phyloP scores from a whole-genome alignment of 1,140 invertebrate species.

The Temnothorax curvispinosus region DNA sequence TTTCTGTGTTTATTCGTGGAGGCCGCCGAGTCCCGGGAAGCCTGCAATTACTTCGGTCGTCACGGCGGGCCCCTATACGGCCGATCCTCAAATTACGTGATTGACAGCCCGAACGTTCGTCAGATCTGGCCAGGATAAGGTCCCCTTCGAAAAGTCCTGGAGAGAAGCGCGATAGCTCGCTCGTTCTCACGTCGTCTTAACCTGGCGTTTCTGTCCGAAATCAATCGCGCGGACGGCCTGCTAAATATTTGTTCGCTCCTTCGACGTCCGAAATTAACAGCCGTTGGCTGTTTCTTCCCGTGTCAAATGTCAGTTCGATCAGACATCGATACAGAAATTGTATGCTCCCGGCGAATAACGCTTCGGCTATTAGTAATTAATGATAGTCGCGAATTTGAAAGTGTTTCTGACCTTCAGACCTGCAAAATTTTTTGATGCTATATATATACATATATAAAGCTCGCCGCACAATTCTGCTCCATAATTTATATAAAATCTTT shows the following conservation, averaged over 20 bases:
- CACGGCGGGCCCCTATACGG: slow-evolving; percentile 20
- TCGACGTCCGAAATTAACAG: slow-evolving; percentile 31
- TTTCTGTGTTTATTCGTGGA: slow-evolving; percentile 66
- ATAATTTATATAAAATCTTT: not conserved
- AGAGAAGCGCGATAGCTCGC: not conserved
- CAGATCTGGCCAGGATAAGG: slow-evolving; percentile 33
- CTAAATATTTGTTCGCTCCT: slow-evolving; percentile 60
- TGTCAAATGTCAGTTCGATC: slow-evolving; percentile 11
- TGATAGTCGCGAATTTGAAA: not conserved
- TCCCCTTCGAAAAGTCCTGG: slow-evolving; percentile 35
- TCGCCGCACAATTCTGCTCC: not conserved
- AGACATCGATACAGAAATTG: slow-evolving; percentile 8
- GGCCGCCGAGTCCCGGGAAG: slow-evolving; percentile 30
- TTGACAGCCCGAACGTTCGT: slow-evolving; percentile 68
- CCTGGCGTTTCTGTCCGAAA: slow-evolving; percentile 31
- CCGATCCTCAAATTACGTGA: slow-evolving; percentile 72
- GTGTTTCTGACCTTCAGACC: not conserved
- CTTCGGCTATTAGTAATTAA: slow-evolving; percentile 31
- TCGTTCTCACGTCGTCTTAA: slow-evolving; percentile 25
- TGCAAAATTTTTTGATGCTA: not conserved
- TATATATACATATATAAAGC: not conserved
- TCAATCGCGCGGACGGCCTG: slow-evolving; percentile 35
- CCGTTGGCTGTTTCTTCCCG: not conserved
- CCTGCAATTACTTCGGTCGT: slow-evolving; percentile 65
- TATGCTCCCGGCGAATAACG: not conserved